Base-by-base conservation (phyloP, 2,888 invertebrate species). In the Neuroscelio doddi region DNA sequence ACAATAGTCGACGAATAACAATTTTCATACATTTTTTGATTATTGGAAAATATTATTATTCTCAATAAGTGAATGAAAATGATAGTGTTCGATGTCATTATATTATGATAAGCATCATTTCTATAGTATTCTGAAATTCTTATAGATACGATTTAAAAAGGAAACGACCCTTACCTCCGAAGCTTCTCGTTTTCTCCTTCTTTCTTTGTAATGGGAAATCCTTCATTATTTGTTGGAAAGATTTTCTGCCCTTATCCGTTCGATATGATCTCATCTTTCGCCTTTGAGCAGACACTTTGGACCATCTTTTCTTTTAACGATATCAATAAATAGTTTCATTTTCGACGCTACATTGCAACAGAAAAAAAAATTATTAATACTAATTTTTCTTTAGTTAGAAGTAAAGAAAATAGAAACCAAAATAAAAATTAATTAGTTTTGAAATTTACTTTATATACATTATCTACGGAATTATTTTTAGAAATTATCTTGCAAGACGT, bases 321-420 rank as follows among this genome's bases (percentile, higher is more conserved):
- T 74, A 68, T 68, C 78, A 75, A 77, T 81, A 81, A 81, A 81
- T 81, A 80, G 81, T 81, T 80, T 81, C 81, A 80, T 81, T 80
- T 80, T 77, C 76, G 72, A 64, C 61, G 57, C 53, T 61, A 39
- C 57, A 55, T 36, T 42, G 62, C 32, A 38, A 53, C 27, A 45
- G 30, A 61, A 61, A 63, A 63, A 59, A 46, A n/a, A n/a, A n/a
- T n/a, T n/a, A n/a, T n/a, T n/a, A n/a, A n/a, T n/a, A n/a, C n/a
- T n/a, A n/a, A n/a, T n/a, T n/a, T n/a, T n/a, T n/a, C n/a, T n/a
- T n/a, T n/a, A n/a, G n/a, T n/a, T n/a, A n/a, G n/a, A n/a, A n/a
- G n/a, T n/a, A n/a, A n/a, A n/a, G n/a, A n/a, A n/a, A n/a, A n/a
- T n/a, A n/a, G n/a, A n/a, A n/a, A n/a, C n/a, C n/a, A n/a, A n/a